Evolutionary conservation across 2,888 invertebrate species (phyloP), one percentile per base, ranked within the genome.

Genomic region (Caenorhabditis sp.): DNA sequence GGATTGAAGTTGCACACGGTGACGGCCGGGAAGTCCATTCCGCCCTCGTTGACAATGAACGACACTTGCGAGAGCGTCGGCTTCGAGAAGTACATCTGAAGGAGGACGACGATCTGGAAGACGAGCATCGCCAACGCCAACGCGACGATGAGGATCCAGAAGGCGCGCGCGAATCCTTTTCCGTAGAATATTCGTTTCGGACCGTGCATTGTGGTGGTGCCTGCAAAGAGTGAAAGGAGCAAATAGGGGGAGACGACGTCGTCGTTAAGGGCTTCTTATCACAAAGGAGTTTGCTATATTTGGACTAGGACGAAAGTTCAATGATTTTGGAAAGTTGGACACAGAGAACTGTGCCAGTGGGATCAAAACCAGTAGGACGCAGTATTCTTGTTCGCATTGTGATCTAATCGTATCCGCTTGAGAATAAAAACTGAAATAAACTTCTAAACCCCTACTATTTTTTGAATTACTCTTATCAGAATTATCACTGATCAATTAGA

Each of bases 1-100:
- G 84, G 82, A 61, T 87, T 87, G 79, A 83, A 87, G 52, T 82
- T 86, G 77, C 87, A 87, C 7, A 87, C 77, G 8, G 87, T 87
- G 24, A 87, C 81, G 7, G 79, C 73, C 27, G 87, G 86, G 46
- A 87, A 85, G 13, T 77, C 68, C 61, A 87, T 75, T n/a, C 87
- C 86, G 24, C 83, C 70, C 27, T 86, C 86, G 20, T 84, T 79
- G 24, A 84, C 73, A 26, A 85, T 61, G 41, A 86, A 84, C n/a
- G 85, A 85, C 2, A 86, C 80, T 73, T 82, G 80, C 5, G 80
- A 80, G 6, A 73, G 61, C 17, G 65, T 77, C 13, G 82, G 82
- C n/a, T 79, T 76, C 9, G 71, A 68, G 30, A 71, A 46, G 68
- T 78, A 82, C 56, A 68, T 72, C 24, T 66, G 55, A 15, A 78